Evolutionary conservation across 1,140 invertebrate species (phyloP).

Genomic region (Trissolcus basalis): DNA sequence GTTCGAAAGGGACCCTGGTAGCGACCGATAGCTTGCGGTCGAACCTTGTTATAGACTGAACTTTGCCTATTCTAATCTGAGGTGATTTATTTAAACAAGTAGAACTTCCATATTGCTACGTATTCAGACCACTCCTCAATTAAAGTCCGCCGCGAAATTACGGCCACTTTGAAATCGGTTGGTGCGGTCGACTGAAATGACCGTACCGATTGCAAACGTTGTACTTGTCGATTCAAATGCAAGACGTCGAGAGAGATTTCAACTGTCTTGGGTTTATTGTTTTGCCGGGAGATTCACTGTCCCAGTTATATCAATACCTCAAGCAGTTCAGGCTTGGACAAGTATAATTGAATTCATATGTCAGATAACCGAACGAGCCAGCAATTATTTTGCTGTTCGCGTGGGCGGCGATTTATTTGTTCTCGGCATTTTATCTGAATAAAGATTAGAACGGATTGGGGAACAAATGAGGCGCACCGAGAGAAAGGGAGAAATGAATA

Average conservation of each 20-base stretch:
- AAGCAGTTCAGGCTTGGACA: constrained; percentile 42
- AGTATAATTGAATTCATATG: constrained; percentile 50
- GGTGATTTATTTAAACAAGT: constrained; percentile 65
- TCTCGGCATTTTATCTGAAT: constrained; percentile 31
- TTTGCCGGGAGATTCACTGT: constrained; percentile 45
- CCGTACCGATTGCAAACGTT: constrained; percentile 28
- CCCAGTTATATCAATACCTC: constrained; percentile 51
- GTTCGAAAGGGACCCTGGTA: constrained; percentile 22
- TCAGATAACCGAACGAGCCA: constrained; percentile 36
- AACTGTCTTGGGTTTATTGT: constrained; percentile 45
- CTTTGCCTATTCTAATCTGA: constrained; percentile 64
- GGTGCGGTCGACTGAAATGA: constrained; percentile 30
- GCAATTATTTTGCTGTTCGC: constrained; percentile 39
- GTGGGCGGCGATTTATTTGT: constrained; percentile 26
- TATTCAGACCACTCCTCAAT: constrained; percentile 53
- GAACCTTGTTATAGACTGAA: constrained; percentile 53
- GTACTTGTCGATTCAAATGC: constrained; percentile 42
- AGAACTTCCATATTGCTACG: constrained; percentile 60
- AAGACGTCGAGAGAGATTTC: constrained; percentile 30
- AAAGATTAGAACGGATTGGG: constrained; percentile 30
- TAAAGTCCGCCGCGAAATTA: constrained; percentile 56
- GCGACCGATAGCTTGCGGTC: constrained; percentile 55
- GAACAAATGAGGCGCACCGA: constrained; percentile 10
- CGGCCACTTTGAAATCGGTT: constrained; percentile 13
- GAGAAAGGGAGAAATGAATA: constrained; percentile 2